These are phyloP conservation scores for Chouioia cunea DNA, from an alignment of 2,888 invertebrate genomes.

Conservation along the genomic window DNA sequence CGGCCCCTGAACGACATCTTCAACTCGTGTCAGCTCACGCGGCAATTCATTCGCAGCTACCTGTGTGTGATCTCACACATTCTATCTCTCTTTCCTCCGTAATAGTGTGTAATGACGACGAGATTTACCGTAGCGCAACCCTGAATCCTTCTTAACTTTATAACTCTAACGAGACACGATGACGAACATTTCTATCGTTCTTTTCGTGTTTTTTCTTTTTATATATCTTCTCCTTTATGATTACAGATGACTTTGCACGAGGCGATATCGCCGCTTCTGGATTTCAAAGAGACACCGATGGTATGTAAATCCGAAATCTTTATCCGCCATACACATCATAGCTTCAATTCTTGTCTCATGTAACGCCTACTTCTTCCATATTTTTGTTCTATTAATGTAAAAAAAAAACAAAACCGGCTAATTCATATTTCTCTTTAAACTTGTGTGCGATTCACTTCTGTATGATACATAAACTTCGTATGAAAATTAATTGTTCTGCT, in stretches of 20 bases:
- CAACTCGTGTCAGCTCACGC: slow-evolving; percentile 45
- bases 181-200: neutral
- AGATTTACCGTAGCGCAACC: slow-evolving; percentile 1
- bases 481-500: neutral
- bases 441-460: neutral
- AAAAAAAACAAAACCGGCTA: neutral
- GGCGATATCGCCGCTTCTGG: slow-evolving; percentile 54
- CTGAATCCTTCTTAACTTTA: slow-evolving; percentile 3
- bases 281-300: slow-evolving; percentile 62
- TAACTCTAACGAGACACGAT: neutral
- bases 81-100: slow-evolving; percentile 12
- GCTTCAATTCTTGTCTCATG: too few relatives aligned
- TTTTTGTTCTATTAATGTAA: neutral
- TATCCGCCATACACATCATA: too few relatives aligned
- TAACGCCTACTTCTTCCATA: too few relatives aligned
- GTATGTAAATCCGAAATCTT: slow-evolving; percentile 53
- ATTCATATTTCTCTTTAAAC: neutral
- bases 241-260: slow-evolving; percentile 52
- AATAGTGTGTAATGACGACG: slow-evolving; percentile 11
- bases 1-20: slow-evolving; percentile 65
- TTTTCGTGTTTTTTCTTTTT: slow-evolving; percentile 19
- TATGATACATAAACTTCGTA: slow-evolving; percentile 31
- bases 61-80: neutral
- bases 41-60: neutral
- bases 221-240: slow-evolving; percentile 12